Conservation (phyloP, 2,797 vertebrate species). For the Urocyon cinereoargenteus region DNA sequence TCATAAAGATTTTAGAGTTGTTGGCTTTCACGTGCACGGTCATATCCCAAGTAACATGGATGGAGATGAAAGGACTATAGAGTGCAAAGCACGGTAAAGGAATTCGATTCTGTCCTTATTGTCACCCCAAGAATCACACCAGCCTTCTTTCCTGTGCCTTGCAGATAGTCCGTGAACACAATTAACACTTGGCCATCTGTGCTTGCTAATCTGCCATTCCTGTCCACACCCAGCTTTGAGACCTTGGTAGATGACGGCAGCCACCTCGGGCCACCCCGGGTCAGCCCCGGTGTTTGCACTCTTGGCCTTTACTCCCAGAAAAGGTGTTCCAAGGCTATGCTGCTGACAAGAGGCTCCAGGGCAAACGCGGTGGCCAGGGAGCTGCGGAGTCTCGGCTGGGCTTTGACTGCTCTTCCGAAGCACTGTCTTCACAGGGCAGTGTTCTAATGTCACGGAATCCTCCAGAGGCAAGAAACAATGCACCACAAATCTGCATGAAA, state of each 20-base stretch:
- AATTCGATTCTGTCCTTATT: not conserved
- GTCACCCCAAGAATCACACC: not conserved
- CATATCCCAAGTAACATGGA: not conserved
- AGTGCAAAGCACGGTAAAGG: not conserved
- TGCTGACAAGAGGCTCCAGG: conserved; percentile 6
- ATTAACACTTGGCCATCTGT: not conserved
- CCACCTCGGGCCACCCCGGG: not conserved
- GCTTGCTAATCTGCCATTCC: not conserved
- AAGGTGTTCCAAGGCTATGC: not conserved
- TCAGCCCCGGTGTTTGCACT: not conserved
- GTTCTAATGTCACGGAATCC: conserved; percentile 70
- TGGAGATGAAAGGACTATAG: not conserved
- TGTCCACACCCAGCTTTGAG: not conserved
- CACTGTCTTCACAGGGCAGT: conserved; percentile 21
- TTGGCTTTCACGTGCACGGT: not conserved
- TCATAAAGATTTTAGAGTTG: not conserved
- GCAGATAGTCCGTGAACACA: not conserved
- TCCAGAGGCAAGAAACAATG: conserved; percentile 64
- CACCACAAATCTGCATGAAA: conserved; percentile 71
- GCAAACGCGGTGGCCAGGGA: not conserved
- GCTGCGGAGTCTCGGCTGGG: not conserved
- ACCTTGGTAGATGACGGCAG: not conserved
- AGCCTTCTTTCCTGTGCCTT: not conserved
- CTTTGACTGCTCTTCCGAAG: not conserved
- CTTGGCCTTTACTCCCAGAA: not conserved